Conservation (phyloP, 2,888 invertebrate species). For the Meteorus cinctellus region DNA sequence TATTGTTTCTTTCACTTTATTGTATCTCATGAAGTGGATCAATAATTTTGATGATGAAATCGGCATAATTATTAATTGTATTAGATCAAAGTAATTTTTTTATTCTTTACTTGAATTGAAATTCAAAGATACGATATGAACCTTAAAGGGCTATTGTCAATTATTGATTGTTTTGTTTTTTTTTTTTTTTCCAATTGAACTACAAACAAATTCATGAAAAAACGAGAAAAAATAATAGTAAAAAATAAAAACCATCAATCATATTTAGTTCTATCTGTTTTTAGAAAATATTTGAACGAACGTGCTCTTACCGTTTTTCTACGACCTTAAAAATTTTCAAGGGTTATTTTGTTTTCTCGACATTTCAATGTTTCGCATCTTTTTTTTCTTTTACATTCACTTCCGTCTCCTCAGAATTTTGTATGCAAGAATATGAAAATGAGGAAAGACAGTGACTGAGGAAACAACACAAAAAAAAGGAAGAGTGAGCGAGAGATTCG, state of each 20-base stretch:
- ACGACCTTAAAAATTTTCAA: background rate
- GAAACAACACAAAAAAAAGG: background rate
- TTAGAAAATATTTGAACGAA: background rate
- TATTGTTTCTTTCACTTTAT: background rate
- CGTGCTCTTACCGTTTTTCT: background rate
- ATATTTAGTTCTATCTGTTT: conserved; percentile 30
- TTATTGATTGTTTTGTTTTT: background rate
- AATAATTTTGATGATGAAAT: no score
- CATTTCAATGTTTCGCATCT: conserved; percentile 11
- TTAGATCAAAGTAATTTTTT: no score
- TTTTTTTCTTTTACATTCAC: conserved; percentile 2
- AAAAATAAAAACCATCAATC: background rate
- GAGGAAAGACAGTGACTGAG: conserved; percentile 30
- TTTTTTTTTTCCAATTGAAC: background rate
- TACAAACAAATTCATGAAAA: no score
- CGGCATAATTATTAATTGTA: no score
- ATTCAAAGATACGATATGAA: no score
- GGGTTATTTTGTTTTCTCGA: conserved; percentile 18
- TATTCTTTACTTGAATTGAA: no score
- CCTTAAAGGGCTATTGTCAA: no score
- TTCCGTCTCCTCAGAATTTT: background rate
- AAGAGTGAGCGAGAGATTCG: background rate
- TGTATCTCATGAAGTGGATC: background rate
- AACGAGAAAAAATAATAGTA: no score
- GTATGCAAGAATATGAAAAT: conserved; percentile 10